These are phyloP conservation scores for Eclectus roratus DNA, from an alignment of 2,113 vertebrate species.

Conservation along the genomic window DNA sequence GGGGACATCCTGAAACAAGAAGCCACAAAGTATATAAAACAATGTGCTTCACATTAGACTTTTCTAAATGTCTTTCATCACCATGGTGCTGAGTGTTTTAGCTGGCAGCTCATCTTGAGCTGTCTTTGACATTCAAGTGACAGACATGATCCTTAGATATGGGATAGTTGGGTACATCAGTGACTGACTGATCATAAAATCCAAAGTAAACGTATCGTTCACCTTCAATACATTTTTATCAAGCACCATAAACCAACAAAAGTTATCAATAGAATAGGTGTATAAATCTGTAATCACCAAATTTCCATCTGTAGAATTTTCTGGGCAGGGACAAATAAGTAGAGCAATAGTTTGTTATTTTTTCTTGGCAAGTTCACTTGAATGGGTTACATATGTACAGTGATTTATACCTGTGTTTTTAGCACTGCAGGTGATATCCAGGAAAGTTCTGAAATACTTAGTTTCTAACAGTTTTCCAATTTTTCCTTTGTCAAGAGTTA, in stretches of 20 bases:
- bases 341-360: not conserved
- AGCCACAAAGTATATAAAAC: constrained; percentile 23
- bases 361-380: not conserved
- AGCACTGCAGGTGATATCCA: not conserved
- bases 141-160: not conserved
- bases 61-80: constrained; percentile 4
- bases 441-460: not conserved
- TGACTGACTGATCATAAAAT: not conserved
- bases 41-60: constrained; percentile 1
- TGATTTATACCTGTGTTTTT: not conserved
- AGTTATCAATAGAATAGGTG: not conserved
- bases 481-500: not conserved
- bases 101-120: not conserved
- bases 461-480: not conserved
- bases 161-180: not conserved
- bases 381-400: not conserved
- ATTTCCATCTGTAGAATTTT: not conserved
- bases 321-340: not conserved
- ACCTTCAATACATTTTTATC: not conserved
- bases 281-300: not conserved
- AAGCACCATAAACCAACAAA: not conserved
- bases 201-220: not conserved
- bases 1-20: constrained; percentile 17
- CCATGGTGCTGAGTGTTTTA: not conserved
- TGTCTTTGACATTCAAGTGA: not conserved